Base-by-base conservation (phyloP, 1,140 invertebrate genomes). In the Leptestheria dahalacensis region DNA sequence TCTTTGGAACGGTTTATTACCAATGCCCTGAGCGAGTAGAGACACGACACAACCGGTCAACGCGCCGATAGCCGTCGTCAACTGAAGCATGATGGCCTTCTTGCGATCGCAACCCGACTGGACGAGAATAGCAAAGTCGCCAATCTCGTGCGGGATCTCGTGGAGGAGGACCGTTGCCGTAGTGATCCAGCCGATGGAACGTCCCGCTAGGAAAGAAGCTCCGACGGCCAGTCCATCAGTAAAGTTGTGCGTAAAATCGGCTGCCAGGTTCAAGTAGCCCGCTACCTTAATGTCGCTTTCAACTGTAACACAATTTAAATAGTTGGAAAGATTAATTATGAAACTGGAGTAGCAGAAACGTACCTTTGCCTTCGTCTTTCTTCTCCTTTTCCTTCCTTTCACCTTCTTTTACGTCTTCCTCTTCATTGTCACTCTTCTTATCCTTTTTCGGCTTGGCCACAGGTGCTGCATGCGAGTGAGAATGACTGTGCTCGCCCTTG, bases 111-210 rank as follows among this genome's bases (percentile, higher is more conserved):
- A 93, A 25, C 93, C 93, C 64, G 90, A 92, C 72, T 96, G 89
- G 56, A 97, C 81, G 21, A 98, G 78, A 72, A 97, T 96, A 29
- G 94, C 93, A 80, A 95, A 98, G 74, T 98, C 94, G 54, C 94
- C 94, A 70, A 98, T 96, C 77, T 98, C 94, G 77, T 97, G 94
- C 53, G 94, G 94, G 62, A 98, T 84, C 79, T 97, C 94, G 73
- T 97, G 94, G 33, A 98, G 74, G 25, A 98, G 76, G 68, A 98
- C 95, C 1, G 91, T 96, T 24, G 92, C 73, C 20, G 92, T 96
- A 4, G 94, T 97, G 4, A 96, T 77, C 48, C 89, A 78, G 12
- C 88, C 88, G 64, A 89, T 77, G 66, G 72, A 83, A 65, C 82
- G 78, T 9, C 92, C 91, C 65, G 88, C 91, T 63, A 96, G 79